phyloP scores from a whole-genome alignment of 2,797 vertebrate species.

The Leuciscus waleckii region DNA sequence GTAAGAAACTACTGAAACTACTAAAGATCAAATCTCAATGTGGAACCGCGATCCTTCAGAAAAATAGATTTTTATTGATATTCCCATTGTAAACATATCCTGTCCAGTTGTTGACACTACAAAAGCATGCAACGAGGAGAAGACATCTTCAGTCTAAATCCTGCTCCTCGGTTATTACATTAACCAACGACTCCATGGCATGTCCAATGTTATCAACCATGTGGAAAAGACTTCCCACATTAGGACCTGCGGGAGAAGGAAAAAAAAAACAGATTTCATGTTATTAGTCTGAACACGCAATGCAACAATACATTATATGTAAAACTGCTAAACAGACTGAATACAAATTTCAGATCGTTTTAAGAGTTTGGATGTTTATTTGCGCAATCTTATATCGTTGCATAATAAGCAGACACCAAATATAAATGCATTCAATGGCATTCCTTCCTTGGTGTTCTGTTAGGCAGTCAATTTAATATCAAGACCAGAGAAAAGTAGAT shows the following conservation, averaged over 20 bases:
- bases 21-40: constrained; percentile 84
- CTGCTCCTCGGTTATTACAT: constrained; percentile 91
- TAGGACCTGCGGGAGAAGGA: constrained; percentile 78
- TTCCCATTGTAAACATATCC: constrained; percentile 99
- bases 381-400: background rate
- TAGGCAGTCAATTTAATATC: background rate
- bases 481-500: background rate
- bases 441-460: background rate
- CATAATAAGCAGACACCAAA: background rate
- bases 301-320: background rate
- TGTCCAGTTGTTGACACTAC: constrained; percentile 97
- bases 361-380: background rate
- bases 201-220: constrained; percentile 94
- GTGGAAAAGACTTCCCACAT: constrained; percentile 94
- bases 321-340: background rate
- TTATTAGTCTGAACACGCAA: background rate
- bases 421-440: background rate
- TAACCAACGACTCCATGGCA: constrained; percentile 95
- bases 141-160: constrained; percentile 82
- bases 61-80: constrained; percentile 96
- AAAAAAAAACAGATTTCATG: background rate
- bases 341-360: background rate
- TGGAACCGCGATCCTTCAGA: constrained; percentile 97
- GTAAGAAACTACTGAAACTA: constrained; percentile 97
- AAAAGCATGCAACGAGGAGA: constrained; percentile 84